A percentile compares a stretch with the other conserved stretches of the same genome.
phyloP scores from a whole-genome alignment of 2,113 vertebrate species.

The Stegastes partitus region DNA sequence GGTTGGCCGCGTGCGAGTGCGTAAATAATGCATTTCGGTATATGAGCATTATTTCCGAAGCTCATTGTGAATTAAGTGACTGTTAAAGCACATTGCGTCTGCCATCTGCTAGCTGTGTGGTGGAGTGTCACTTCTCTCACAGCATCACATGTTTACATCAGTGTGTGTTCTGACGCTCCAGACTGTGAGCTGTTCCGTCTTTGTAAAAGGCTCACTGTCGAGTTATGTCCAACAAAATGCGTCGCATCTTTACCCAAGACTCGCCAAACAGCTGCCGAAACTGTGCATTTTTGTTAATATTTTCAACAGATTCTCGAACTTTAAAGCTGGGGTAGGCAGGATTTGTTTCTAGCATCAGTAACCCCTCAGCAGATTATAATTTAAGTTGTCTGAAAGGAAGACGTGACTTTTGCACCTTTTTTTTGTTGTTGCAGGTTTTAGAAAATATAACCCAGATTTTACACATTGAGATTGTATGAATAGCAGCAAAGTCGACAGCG shows the following conservation, averaged over 20 bases:
- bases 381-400: too few relatives aligned
- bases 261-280: not conserved
- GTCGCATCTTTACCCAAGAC: not conserved
- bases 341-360: too few relatives aligned
- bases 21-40: too few relatives aligned
- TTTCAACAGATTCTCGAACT: too few relatives aligned
- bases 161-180: constrained; percentile 28
- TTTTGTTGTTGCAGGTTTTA: too few relatives aligned
- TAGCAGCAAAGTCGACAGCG: too few relatives aligned
- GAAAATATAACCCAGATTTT: too few relatives aligned
- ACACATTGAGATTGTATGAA: too few relatives aligned
- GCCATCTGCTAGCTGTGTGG: constrained; percentile 17
- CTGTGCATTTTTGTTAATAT: not conserved
- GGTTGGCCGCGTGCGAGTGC: not conserved
- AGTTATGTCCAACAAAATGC: constrained; percentile 1
- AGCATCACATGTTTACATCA: constrained; percentile 13
- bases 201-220: not conserved
- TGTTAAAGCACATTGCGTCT: not conserved
- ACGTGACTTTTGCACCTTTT: too few relatives aligned
- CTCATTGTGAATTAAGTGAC: constrained; percentile 15
- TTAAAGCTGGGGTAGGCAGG: too few relatives aligned
- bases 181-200: not conserved
- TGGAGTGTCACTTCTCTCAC: constrained; percentile 28
- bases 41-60: not conserved
- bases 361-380: too few relatives aligned